Evolutionary conservation across 2,797 vertebrate species (phyloP), one percentile per base, ranked within the genome.

Genomic region (Silurus lanzhouensis): DNA sequence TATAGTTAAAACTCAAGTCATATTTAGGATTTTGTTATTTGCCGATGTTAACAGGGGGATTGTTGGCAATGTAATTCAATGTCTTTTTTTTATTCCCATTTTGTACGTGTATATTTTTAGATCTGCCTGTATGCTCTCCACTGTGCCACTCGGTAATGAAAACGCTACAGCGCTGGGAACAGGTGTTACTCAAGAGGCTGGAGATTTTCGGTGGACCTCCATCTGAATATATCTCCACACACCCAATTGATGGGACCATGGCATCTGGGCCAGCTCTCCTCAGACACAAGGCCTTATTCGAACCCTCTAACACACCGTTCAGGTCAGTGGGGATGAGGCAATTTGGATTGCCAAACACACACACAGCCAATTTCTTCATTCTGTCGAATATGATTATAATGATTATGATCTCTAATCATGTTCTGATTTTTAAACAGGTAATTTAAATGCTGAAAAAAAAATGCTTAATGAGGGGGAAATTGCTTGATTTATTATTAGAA

Each of bases 101-200:
- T 60, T 83, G 67, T 60, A 75, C 27, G 67, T 71, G 67, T 31
- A 57, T 61, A 87, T 66, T 58, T 38, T 48, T 89, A 99, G 98
- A 99, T 87, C 96, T 99, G 90, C 98, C 98, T 17, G 97, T 98
- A 91, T 96, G 95, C 88, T 99, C 98, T 74, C 98, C 98, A 0
- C 92, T 99, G 86, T 99, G 98, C 92, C 97, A 99, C 85, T 91
- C 95, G 5, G 95, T 97, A 86, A 92, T 99, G 86, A 99, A 98
- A 93, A 97, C 96, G 1, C 94, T 99, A 17, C 98, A 99, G 81
- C 95, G 97, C 76, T 99, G 98, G 98, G 98, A 99, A 88, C 97
- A 98, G 94, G 96, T 99, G 91, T 94, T 99, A 83, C 95, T 97
- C 80, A 96, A 97, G 90, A 94, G 96, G 88, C 94, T 99, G 91